phyloP scores from a whole-genome alignment of 2,888 invertebrate species.

The Rhagonycha lutea region DNA sequence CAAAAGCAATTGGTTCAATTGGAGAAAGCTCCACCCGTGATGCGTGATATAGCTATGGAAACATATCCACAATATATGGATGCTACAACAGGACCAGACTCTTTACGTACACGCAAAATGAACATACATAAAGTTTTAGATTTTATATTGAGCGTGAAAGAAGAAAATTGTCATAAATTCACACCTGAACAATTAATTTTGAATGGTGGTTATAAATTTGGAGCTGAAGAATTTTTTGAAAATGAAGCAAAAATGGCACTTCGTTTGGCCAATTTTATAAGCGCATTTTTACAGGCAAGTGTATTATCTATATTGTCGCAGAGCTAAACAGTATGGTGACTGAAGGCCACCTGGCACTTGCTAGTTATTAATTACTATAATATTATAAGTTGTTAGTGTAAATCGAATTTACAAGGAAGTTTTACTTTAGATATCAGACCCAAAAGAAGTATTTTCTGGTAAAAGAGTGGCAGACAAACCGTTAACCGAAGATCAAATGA shows the following conservation, averaged over 20 bases:
- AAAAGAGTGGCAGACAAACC: constrained; percentile 87
- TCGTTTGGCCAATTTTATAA: constrained; percentile 94
- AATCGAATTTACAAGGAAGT: background rate
- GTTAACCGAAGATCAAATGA: constrained; percentile 93
- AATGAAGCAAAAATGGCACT: constrained; percentile 97
- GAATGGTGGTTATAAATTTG: constrained; percentile 86
- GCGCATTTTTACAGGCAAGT: constrained; percentile 84
- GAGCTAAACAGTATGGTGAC: background rate
- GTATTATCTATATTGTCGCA: background rate
- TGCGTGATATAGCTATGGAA: constrained; percentile 76
- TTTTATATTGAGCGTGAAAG: constrained; percentile 73
- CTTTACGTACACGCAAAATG: constrained; percentile 67
- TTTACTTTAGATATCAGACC: constrained; percentile 73
- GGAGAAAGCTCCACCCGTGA: constrained; percentile 72
- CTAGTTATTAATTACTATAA: too few relatives aligned
- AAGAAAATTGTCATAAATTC: constrained; percentile 58
- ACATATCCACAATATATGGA: constrained; percentile 76
- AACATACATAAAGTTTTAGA: constrained; percentile 80
- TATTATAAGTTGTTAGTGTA: background rate
- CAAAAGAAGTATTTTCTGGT: constrained; percentile 87
- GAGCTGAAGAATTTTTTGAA: constrained; percentile 86
- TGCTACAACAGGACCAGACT: constrained; percentile 65
- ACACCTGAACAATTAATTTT: constrained; percentile 72
- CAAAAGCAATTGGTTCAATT: constrained; percentile 84
- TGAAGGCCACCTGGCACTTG: too few relatives aligned